Percentiles rank a stretch among this genome's conserved stretches.
These are phyloP conservation scores for Mormyrus iriodes DNA, from an alignment of 2,113 vertebrate species.

Conservation along the genomic window DNA sequence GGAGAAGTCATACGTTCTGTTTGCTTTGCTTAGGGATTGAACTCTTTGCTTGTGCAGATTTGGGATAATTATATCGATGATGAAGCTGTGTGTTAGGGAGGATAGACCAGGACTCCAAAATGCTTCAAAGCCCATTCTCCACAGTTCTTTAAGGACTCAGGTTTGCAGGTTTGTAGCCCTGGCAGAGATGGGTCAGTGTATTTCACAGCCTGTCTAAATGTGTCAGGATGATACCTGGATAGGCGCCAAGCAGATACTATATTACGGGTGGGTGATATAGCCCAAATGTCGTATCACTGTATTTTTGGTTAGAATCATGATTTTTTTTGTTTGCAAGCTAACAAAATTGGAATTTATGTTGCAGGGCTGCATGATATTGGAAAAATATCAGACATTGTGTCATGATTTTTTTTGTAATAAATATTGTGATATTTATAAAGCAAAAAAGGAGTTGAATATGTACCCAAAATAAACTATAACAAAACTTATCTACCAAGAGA, in stretches of 20 bases:
- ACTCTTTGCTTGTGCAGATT: not conserved
- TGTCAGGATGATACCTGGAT: not conserved
- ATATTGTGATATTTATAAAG: not conserved
- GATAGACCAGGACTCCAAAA: not conserved
- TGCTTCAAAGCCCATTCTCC: not conserved
- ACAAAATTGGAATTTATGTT: not conserved
- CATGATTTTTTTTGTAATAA: not conserved
- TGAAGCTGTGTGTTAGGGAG: not conserved
- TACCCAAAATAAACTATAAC: not conserved
- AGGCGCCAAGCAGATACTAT: not conserved
- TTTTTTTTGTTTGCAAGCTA: not conserved
- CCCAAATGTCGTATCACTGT: not conserved
- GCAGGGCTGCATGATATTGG: not conserved
- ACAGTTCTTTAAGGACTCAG: not conserved
- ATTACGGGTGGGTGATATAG: not conserved
- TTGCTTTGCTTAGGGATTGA: not conserved
- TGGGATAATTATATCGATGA: not conserved
- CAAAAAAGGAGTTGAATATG: not conserved
- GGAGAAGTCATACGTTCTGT: not conserved
- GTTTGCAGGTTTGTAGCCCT: not conserved
- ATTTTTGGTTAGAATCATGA: not conserved
- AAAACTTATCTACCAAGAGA: not conserved
- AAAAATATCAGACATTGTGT: not conserved
- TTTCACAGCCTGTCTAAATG: not conserved
- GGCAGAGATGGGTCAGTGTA: not conserved